phyloP scores from a whole-genome alignment of 2,797 vertebrate species.

The Masticophis lateralis region DNA sequence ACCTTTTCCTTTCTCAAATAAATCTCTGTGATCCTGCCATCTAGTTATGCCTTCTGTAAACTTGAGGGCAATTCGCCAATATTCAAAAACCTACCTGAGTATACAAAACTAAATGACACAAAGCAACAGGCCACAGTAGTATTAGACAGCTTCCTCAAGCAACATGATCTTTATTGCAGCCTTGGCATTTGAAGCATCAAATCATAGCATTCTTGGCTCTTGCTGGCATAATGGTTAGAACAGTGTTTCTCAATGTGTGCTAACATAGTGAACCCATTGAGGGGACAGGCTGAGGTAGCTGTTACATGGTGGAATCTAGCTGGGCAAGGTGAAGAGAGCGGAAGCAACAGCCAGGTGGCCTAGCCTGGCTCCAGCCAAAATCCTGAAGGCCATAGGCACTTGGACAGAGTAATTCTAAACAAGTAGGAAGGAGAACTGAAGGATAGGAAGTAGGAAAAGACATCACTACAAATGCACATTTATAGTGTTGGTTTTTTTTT shows the following conservation, averaged over 20 bases:
- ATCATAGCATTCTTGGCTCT: background rate
- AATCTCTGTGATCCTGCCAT: background rate
- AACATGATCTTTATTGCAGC: background rate
- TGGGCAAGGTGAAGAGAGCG: background rate
- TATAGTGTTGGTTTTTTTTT: too few relatives aligned
- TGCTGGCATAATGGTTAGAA: background rate
- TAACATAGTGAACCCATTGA: background rate
- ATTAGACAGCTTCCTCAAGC: background rate
- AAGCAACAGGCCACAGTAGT: background rate
- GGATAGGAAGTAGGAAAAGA: background rate
- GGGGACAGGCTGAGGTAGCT: background rate
- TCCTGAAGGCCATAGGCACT: background rate
- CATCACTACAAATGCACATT: background rate
- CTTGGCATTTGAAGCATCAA: background rate
- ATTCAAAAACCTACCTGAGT: background rate
- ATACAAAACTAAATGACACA: background rate
- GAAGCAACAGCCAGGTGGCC: background rate
- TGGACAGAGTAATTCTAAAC: background rate
- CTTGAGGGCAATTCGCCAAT: background rate
- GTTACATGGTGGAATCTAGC: background rate
- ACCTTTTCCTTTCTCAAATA: fast-evolving
- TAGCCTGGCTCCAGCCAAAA: background rate
- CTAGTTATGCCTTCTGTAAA: background rate
- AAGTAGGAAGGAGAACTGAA: background rate
- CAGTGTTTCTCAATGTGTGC: background rate